These are phyloP conservation scores for Bacillus rossius DNA, from an alignment of 1,140 invertebrate genomes.

Conservation along the genomic window DNA sequence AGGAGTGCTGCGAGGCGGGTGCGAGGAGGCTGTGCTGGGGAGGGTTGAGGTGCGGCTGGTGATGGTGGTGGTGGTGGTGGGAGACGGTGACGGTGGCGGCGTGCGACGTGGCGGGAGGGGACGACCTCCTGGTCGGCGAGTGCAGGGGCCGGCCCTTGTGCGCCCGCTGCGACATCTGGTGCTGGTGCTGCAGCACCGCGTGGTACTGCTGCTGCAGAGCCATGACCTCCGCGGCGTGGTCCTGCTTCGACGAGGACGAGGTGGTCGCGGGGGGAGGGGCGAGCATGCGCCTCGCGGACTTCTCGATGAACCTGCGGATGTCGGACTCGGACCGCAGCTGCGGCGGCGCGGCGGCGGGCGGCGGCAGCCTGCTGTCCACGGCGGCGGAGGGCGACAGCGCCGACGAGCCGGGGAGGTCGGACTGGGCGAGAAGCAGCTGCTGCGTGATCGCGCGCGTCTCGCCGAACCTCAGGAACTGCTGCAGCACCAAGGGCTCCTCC, in stretches of 20 bases:
- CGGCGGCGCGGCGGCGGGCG: conserved; percentile 20
- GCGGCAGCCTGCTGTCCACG: background rate
- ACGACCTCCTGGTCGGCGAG: conserved; percentile 20
- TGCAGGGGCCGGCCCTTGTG: conserved; percentile 13
- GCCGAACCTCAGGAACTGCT: conserved; percentile 80
- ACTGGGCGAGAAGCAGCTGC: conserved; percentile 64
- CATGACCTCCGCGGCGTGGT: conserved; percentile 5
- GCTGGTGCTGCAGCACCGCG: conserved; percentile 41
- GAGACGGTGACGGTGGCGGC: conserved; percentile 8
- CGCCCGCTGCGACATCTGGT: conserved; percentile 57
- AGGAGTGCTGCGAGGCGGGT: conserved; percentile 38
- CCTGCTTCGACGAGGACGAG: conserved; percentile 10
- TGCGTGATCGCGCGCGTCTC: conserved; percentile 78
- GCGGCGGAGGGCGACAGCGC: background rate
- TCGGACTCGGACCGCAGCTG: conserved; percentile 45
- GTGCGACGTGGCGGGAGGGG: conserved; percentile 16
- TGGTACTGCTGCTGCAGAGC: background rate
- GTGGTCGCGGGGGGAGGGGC: conserved; percentile 9
- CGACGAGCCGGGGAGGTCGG: conserved; percentile 24
- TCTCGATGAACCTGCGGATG: conserved; percentile 52
- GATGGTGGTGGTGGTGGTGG: conserved; percentile 18
- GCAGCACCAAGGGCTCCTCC: conserved; percentile 78
- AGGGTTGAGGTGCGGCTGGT: background rate
- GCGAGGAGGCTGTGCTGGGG: conserved; percentile 16
- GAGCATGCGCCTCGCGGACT: conserved; percentile 23